Conservation (phyloP, 2,113 vertebrate genomes). For the Probosciger aterrimus region DNA sequence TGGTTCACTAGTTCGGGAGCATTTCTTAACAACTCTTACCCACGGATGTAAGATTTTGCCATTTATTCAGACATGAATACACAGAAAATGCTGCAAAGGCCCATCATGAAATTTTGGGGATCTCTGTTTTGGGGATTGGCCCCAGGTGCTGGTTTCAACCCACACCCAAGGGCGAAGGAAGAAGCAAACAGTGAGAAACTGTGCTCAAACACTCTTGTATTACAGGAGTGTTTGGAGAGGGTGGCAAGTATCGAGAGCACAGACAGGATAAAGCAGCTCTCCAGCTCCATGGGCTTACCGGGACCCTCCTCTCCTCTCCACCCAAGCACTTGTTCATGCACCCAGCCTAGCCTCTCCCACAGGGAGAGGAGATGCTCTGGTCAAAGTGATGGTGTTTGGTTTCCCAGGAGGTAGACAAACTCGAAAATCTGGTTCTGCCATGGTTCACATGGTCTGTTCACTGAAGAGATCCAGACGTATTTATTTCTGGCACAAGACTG, state of each 20-base stretch:
- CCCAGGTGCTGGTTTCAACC: background rate
- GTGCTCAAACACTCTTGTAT: no score
- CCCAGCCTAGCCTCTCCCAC: background rate
- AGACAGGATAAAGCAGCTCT: background rate
- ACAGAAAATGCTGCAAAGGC: background rate
- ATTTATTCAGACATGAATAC: background rate
- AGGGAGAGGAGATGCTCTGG: rapidly evolving
- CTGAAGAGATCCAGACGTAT: background rate
- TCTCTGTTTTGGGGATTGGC: background rate
- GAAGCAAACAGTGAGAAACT: background rate
- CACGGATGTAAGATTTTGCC: rapidly evolving
- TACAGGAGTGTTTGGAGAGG: background rate
- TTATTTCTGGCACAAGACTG: background rate
- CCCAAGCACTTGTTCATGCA: background rate
- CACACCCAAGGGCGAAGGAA: background rate
- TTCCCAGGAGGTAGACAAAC: background rate
- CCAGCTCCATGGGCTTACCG: rapidly evolving
- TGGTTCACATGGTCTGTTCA: background rate
- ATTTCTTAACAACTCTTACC: background rate
- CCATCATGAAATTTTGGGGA: rapidly evolving
- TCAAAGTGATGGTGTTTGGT: background rate
- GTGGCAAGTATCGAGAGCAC: rapidly evolving
- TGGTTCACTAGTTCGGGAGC: background rate
- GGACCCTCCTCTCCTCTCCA: background rate
- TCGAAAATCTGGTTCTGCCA: slow-evolving; percentile 1